Base-by-base conservation (phyloP, 2,888 invertebrate genomes). In the Entomobrya proxima region DNA sequence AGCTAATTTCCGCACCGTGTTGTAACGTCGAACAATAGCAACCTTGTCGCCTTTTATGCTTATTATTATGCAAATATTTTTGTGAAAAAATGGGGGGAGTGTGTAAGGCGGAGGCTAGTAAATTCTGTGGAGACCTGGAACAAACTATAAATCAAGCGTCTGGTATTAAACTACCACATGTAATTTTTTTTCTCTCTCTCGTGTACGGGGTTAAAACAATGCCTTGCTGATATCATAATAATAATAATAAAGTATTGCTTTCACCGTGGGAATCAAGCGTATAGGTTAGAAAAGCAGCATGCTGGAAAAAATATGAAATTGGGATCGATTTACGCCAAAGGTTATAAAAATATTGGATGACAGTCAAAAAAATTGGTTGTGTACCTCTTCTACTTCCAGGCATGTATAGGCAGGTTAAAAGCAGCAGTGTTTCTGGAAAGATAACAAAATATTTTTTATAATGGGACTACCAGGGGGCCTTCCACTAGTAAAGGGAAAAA, bases 1-100 rank as follows among this genome's bases (percentile, higher is more conserved):
- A 72, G 72, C 47, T 72, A 72, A 72, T 72, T 72, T 72, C 72
- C 72, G 72, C n/a, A n/a, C n/a, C n/a, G 72, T 24, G 27, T 47
- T 27, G 18, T 67, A 4, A 5, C 21, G 18, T 18, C 11, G 35
- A 32, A 21, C 67, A 37, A 5, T 7, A 67, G n/a, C 67, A 67
- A 32, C 67, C 21, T 21, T 18, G 67, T 7, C 24, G 15, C 7
- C 4, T 55, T 55, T 55, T 58, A 18, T 67, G 2, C 1, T 37
- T 67, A 35, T 35, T 67, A 67, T 67, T 67, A 67, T 67, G 67
- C 37, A 67, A 67, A 67, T 67, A 37, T 37, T 32, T 35, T 35
- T 35, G n/a, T 58, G 2, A 15, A 58, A 6, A 30, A 2, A n/a
- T 27, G 27, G 30, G 27, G 13, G 58, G 18, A 18, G 18, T 50